Base-by-base conservation (phyloP, 2,113 vertebrate genomes). In the Speoplatyrhinus poulsoni region DNA sequence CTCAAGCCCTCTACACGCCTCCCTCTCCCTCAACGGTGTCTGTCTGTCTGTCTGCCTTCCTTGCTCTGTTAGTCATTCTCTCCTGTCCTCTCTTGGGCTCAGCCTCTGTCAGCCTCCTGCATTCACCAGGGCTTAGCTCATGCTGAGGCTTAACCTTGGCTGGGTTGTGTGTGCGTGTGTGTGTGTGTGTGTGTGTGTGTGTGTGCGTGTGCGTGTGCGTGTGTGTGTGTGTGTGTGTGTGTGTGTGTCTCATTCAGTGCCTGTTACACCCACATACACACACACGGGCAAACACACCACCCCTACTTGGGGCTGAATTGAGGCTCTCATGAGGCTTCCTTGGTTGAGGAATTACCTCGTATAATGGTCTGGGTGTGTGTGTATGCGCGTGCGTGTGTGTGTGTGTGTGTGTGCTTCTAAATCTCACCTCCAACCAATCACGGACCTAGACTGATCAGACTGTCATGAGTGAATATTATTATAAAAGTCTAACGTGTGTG, bases 71-170 rank as follows among this genome's bases (percentile, higher is more conserved):
- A 75, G 50, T 88, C 75, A 87, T 82, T 80, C 83, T 70, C 79
- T 76, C 69, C 83, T 70, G 63, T 76, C 68, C 65, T 65, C 65
- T 76, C 56, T 47, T 11, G 19, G 47, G 19, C 74, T 72, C 77
- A 73, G 36, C 76, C 87, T 69, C 66, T 81, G 16, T 84, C 81
- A 84, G 59, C 79, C 69, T 16, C 55, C 72, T 59, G 69, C 81
- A 73, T 84, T 89, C 81, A 85, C 10, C 63, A 48, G 64, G 72
- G 19, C 64, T 87, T 84, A 87, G 75, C 81, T 90, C 86, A 91
- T 82, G 26, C n/a, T 7, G 4, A 69, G 68, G 68, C 73, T 80
- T 76, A 80, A 80, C 84, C 72, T 75, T 74, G 62, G 72, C 60
- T 71, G 72, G 32, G 5, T 66, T 73, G 19, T 19, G 36, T 36